Evolutionary conservation across 2,113 vertebrate genomes (phyloP).

Genomic region (Mustela nigripes): DNA sequence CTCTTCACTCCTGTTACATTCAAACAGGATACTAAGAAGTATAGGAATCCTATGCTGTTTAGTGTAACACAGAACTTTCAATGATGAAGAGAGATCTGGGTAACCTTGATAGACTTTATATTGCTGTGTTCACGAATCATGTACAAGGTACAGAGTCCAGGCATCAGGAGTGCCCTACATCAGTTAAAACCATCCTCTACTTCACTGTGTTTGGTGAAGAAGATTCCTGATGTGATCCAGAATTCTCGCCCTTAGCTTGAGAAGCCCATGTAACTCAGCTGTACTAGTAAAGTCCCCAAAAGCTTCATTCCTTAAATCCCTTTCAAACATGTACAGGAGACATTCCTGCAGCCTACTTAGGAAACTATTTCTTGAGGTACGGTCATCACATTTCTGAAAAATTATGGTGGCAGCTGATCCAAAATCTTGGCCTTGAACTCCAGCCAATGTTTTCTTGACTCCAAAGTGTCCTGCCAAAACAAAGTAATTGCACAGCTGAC

Average conservation of each 20-base stretch:
- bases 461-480: conserved; percentile 87
- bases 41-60: not conserved
- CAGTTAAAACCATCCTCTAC: not conserved
- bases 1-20: not conserved
- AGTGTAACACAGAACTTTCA: not conserved
- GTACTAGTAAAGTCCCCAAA: not conserved
- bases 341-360: conserved; percentile 86
- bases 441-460: conserved; percentile 88
- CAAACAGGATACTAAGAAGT: not conserved
- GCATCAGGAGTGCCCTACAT: not conserved
- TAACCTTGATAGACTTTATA: not conserved
- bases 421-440: conserved; percentile 87
- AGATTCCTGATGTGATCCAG: not conserved
- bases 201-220: not conserved
- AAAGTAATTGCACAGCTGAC: conserved; percentile 87
- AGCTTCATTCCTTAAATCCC: conserved; percentile 76
- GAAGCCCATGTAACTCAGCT: not conserved
- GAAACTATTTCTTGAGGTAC: conserved; percentile 89
- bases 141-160: not conserved
- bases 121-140: not conserved
- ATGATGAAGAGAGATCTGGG: not conserved
- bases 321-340: conserved; percentile 68
- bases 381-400: conserved; percentile 89
- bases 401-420: conserved; percentile 86
- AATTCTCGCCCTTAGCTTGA: conserved; percentile 13